phyloP scores from a whole-genome alignment of 2,113 vertebrate species.

The Fregata magnificens region DNA sequence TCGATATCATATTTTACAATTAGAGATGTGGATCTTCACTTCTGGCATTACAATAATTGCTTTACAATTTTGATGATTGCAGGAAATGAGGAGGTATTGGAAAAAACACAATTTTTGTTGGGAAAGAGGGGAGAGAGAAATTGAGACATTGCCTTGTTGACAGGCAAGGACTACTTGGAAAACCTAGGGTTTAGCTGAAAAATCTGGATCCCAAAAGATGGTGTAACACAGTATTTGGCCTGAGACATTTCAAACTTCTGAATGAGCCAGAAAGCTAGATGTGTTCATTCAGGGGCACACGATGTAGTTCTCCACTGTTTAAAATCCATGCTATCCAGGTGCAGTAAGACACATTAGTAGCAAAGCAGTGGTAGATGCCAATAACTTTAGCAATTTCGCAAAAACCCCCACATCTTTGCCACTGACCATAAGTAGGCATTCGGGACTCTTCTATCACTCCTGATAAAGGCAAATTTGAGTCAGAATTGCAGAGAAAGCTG shows the following conservation, averaged over 20 bases:
- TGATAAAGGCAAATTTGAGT: not conserved
- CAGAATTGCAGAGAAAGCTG: not conserved
- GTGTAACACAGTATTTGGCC: not conserved
- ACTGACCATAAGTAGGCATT: not conserved
- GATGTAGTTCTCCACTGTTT: not conserved
- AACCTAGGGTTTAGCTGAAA: not conserved
- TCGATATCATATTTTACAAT: not conserved
- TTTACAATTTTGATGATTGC: not conserved
- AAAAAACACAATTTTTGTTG: not conserved
- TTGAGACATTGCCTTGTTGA: not conserved
- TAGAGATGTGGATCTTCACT: not conserved
- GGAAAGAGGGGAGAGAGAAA: not conserved
- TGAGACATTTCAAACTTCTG: not conserved
- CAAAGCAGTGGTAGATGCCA: not conserved
- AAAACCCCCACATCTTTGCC: not conserved
- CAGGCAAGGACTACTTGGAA: not conserved
- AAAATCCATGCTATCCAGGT: not conserved
- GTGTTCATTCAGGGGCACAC: not conserved
- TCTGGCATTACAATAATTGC: not conserved
- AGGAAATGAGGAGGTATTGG: not conserved
- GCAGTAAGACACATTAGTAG: not conserved
- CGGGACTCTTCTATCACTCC: not conserved
- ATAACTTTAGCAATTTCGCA: not conserved
- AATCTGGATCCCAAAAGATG: not conserved
- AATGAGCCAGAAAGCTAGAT: not conserved